Conservation (phyloP, 1,140 invertebrate genomes). For the Hesperophylax magnus region DNA sequence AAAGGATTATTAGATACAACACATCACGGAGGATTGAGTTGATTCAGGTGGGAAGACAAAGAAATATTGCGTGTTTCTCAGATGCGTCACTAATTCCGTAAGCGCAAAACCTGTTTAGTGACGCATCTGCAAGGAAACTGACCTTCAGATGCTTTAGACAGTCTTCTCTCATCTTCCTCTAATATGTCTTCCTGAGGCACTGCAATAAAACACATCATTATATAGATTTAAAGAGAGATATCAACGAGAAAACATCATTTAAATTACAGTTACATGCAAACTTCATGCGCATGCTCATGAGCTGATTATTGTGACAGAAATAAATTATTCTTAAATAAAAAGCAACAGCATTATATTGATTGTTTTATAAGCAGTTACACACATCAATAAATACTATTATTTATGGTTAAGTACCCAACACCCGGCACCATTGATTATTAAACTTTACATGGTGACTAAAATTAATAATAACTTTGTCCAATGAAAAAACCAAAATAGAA, state of each 20-base stretch:
- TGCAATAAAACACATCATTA: constrained; percentile 59
- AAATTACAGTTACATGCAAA: constrained; percentile 24
- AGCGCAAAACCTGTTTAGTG: background rate
- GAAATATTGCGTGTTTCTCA: background rate
- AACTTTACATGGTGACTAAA: no score
- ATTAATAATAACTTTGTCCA: no score
- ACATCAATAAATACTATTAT: no score
- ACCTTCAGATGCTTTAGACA: constrained; percentile 65
- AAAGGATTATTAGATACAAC: no score
- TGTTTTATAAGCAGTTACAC: no score
- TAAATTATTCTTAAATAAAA: background rate
- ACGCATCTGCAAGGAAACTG: constrained; percentile 47
- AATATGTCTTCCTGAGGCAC: constrained; percentile 70
- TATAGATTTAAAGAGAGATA: constrained; percentile 22
- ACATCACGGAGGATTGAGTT: no score
- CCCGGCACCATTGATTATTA: no score
- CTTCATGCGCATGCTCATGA: constrained; percentile 38
- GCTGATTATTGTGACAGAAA: constrained; percentile 37
- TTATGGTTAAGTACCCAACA: no score
- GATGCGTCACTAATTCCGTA: background rate
- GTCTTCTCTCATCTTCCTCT: constrained; percentile 68
- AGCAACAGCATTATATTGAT: no score
- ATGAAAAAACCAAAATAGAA: no score
- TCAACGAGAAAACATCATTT: background rate
- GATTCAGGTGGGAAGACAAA: no score